Conservation (phyloP, 2,888 invertebrate genomes). For the Perdita meconis region DNA sequence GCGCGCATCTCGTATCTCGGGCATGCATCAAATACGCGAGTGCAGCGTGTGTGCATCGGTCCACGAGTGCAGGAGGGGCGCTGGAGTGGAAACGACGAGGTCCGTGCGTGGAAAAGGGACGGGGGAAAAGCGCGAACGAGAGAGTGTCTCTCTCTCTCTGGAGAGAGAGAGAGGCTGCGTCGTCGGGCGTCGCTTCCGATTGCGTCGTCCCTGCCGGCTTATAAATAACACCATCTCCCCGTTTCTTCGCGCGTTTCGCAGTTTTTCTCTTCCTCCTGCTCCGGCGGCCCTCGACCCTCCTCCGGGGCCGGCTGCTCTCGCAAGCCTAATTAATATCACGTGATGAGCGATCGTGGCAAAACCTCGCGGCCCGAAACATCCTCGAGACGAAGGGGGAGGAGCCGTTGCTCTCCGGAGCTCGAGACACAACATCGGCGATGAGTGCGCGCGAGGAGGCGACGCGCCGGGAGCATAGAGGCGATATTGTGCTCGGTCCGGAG, state of each 20-base stretch:
- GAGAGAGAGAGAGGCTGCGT: constrained; percentile 24
- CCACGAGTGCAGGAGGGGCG: constrained; percentile 52
- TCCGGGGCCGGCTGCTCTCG: constrained; percentile 39
- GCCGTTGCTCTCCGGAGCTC: constrained; percentile 12
- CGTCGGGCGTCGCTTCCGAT: constrained; percentile 66
- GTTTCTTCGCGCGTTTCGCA: constrained; percentile 77
- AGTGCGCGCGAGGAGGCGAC: neutral
- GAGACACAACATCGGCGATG: constrained; percentile 5
- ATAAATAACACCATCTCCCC: constrained; percentile 83
- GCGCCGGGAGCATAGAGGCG: constrained; percentile 35
- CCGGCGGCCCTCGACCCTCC: constrained; percentile 13
- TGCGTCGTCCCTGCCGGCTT: constrained; percentile 71
- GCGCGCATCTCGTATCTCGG: constrained; percentile 70
- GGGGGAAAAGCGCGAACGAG: constrained; percentile 13
- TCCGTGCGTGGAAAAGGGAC: constrained; percentile 16
- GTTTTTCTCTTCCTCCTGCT: constrained; percentile 70
- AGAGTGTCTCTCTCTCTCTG: too few relatives aligned
- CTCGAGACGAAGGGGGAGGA: constrained; percentile 16
- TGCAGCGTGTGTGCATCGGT: constrained; percentile 45
- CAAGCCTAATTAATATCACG: constrained; percentile 83
- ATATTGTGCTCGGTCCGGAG: constrained; percentile 41
- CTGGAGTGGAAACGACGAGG: constrained; percentile 27
- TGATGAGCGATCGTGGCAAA: constrained; percentile 81
- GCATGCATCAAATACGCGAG: constrained; percentile 75
- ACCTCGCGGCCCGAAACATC: constrained; percentile 55